Conservation (phyloP, 2,113 vertebrate species). For the Camelus bactrianus region DNA sequence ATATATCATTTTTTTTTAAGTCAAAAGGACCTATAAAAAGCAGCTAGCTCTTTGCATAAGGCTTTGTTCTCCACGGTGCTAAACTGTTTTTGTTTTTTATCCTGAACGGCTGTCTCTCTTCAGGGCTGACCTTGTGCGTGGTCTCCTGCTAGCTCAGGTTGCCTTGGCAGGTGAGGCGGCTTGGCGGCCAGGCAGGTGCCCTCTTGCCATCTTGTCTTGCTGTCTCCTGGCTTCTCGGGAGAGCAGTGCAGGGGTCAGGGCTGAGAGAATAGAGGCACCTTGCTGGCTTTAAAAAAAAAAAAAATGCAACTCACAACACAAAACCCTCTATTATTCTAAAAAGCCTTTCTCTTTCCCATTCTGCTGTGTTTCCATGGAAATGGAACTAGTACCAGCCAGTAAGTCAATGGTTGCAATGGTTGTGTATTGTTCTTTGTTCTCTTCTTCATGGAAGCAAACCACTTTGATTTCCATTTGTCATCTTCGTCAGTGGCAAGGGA, state of each 20-base stretch:
- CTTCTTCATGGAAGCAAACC: conserved; percentile 82
- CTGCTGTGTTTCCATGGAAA: conserved; percentile 89
- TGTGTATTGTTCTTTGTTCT: conserved; percentile 80
- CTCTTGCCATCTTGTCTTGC: conserved; percentile 6
- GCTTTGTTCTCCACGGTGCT: conserved; percentile 9
- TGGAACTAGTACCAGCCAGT: conserved; percentile 82
- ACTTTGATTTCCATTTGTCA: conserved; percentile 59
- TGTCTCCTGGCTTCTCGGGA: conserved; percentile 1
- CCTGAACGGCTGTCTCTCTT: not conserved
- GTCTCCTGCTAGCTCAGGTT: not conserved
- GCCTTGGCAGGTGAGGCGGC: not conserved
- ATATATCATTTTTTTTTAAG: not conserved
- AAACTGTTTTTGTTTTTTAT: conserved; percentile 49
- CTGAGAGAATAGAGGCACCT: conserved; percentile 69
- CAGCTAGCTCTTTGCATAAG: conserved; percentile 29
- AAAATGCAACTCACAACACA: conserved; percentile 44
- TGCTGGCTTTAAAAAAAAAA: conserved; percentile 76
- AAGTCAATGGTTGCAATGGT: conserved; percentile 82
- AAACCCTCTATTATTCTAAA: conserved; percentile 70
- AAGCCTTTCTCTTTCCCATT: conserved; percentile 79
- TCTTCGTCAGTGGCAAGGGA: conserved; percentile 53
- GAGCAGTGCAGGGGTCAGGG: conserved; percentile 30
- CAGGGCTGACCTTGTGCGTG: not conserved
- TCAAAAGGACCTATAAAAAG: conserved; percentile 41
- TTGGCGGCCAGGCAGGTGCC: not conserved